These are phyloP conservation scores for Acleris holmiana DNA, from an alignment of 2,888 invertebrate genomes.

Conservation along the genomic window DNA sequence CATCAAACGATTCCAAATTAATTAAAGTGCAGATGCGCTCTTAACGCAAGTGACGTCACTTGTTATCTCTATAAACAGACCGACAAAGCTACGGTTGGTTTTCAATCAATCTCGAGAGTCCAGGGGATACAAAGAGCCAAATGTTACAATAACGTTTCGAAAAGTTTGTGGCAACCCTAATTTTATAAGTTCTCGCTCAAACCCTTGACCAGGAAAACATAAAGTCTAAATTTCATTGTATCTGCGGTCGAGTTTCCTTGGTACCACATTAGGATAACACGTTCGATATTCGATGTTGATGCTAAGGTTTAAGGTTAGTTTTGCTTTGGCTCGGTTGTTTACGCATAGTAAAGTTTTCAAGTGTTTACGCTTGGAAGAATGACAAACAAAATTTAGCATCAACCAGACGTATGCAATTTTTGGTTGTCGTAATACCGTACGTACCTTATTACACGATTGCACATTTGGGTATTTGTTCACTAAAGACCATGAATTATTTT, in stretches of 20 bases:
- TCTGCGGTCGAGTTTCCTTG: conserved; percentile 18
- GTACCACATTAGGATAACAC: background rate
- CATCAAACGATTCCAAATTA: conserved; percentile 14
- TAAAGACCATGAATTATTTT: background rate
- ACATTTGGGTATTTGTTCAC: conserved; percentile 15
- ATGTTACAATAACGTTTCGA: conserved; percentile 59
- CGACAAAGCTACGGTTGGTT: conserved; percentile 72
- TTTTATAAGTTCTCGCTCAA: background rate
- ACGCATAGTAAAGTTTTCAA: conserved; percentile 41
- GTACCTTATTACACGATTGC: conserved; percentile 6
- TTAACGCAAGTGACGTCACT: conserved; percentile 64
- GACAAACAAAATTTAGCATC: conserved; percentile 52
- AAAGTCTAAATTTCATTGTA: background rate
- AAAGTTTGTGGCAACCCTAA: conserved; percentile 9
- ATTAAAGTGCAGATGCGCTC: conserved; percentile 64
- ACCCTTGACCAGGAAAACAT: background rate
- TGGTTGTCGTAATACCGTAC: conserved; percentile 33
- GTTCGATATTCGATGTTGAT: background rate
- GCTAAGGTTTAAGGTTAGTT: background rate
- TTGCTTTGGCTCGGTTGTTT: conserved; percentile 21
- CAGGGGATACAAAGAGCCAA: conserved; percentile 59
- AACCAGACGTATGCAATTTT: conserved; percentile 43
- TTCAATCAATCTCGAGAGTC: conserved; percentile 77
- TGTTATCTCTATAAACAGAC: conserved; percentile 75
- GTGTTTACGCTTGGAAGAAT: conserved; percentile 53